phyloP scores from a whole-genome alignment of 2,797 vertebrate genomes.

The Distichodus sexfasciatus region DNA sequence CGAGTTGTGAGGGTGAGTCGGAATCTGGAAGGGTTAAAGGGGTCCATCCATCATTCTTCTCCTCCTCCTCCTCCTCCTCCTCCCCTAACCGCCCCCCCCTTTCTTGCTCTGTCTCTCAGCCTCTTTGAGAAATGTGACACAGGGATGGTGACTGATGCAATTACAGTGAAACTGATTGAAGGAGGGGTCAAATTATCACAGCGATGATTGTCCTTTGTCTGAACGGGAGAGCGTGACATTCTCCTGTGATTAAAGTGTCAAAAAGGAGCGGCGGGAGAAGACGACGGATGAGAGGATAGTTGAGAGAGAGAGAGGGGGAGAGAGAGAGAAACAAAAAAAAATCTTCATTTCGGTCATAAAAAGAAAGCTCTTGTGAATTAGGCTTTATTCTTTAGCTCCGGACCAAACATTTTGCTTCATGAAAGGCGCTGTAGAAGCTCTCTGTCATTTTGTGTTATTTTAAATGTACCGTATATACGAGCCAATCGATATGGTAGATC shows the following conservation, averaged over 20 bases:
- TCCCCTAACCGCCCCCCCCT: conserved; percentile 1
- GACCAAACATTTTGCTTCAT: conserved; percentile 36
- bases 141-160: conserved; percentile 81
- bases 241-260: conserved; percentile 77
- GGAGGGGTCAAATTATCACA: conserved; percentile 81
- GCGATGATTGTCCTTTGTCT: conserved; percentile 81
- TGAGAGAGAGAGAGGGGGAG: conserved; percentile 25
- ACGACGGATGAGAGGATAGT: conserved; percentile 6
- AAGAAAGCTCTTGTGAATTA: conserved; percentile 6
- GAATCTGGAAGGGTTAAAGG: conserved; percentile 1
- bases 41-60: background rate
- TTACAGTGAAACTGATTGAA: conserved; percentile 80
- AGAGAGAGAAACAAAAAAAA: conserved; percentile 4
- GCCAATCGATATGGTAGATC: too few relatives aligned
- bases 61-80: background rate
- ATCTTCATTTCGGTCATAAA: background rate
- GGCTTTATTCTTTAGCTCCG: conserved; percentile 29
- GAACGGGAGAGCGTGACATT: conserved; percentile 71
- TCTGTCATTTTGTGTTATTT: too few relatives aligned
- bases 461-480: too few relatives aligned
- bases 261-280: conserved; percentile 25
- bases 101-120: conserved; percentile 28
- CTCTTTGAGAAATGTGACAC: conserved; percentile 74
- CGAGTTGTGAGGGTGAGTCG: too few relatives aligned
- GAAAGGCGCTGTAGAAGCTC: too few relatives aligned